Base-by-base conservation (phyloP, 2,888 invertebrate genomes). In the Chironomus tentans region DNA sequence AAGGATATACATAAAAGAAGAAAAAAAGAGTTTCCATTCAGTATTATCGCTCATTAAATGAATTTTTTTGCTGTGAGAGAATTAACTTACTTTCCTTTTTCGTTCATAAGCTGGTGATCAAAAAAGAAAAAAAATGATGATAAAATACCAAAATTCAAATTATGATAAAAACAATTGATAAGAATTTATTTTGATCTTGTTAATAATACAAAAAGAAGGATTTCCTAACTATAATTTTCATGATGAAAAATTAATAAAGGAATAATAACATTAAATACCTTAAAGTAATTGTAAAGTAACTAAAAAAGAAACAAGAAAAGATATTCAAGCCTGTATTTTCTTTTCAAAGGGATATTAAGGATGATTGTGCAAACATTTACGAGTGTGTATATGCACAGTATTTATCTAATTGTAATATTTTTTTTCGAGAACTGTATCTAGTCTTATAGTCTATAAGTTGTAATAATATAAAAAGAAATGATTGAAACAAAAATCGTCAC, bases 381-480 rank as follows among this genome's bases (percentile, higher is more conserved):
- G 56, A 56, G 15, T 56, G 56, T 56, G 38, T 38, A 10, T 38
- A 38, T 56, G 56, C 56, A 56, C 56, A 56, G 15, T 56, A 56
- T 56, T 56, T 56, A 56, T 18, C 15, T 56, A 56, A 56, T 56
- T 18, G 18, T 50, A n/a, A 50, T 56, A 56, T 56, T 56, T 56
- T 38, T n/a, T 56, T 56, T 56, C 56, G 65, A 65, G 21, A 65
- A 13, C 18, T 65, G 65, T 65, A 65, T 65, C 65, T 65, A 65
- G 65, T 65, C 65, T 65, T 21, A 24, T 65, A 65, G 65, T 22
- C 18, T 18, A 65, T 65, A 65, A 65, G 65, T 65, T 65, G 65
- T 65, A 65, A 65, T 65, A 65, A 65, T 21, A 65, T 56, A 56
- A n/a, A 18, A 65, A 21, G 21, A 22, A 65, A 24, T 21, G 65